phyloP scores from a whole-genome alignment of 2,888 invertebrate genomes.

The Drosophila affinis region DNA sequence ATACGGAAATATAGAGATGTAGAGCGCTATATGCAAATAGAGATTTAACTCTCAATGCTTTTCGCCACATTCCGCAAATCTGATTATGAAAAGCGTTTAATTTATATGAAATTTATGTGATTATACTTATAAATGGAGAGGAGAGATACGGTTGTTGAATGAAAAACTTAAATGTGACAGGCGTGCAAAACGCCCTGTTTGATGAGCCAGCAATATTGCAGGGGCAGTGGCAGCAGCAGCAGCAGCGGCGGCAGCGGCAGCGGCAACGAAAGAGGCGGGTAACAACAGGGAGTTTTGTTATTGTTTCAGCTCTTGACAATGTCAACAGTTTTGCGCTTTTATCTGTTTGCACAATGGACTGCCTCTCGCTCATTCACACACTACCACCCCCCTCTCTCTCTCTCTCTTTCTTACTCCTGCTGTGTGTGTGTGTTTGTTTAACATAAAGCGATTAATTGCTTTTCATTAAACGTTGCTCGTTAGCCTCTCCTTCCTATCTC shows the following conservation, averaged over 20 bases:
- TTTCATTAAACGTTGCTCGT: slow-evolving; percentile 59
- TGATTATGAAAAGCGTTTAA: slow-evolving; percentile 35
- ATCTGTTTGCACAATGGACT: slow-evolving; percentile 68
- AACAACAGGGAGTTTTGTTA: slow-evolving; percentile 47
- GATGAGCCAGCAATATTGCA: slow-evolving; percentile 24
- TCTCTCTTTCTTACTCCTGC: neutral
- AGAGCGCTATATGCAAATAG: slow-evolving; percentile 6
- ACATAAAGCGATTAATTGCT: slow-evolving; percentile 73
- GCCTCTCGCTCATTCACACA: neutral
- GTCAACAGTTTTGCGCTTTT: slow-evolving; percentile 73
- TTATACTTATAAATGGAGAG: neutral
- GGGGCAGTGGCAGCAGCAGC: neutral
- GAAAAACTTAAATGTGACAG: slow-evolving; percentile 57
- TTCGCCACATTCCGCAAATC: slow-evolving; percentile 31
- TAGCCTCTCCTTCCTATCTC: neutral
- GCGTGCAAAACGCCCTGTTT: slow-evolving; percentile 34
- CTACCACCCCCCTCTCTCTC: neutral
- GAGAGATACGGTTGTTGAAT: slow-evolving; percentile 41
- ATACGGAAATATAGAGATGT: neutral
- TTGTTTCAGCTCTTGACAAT: slow-evolving; percentile 68
- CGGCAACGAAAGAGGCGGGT: neutral
- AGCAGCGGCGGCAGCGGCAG: neutral
- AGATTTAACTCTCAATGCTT: slow-evolving; percentile 27
- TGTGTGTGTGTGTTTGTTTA: slow-evolving; percentile 58
- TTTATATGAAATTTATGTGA: slow-evolving; percentile 28